Percentiles rank a stretch among this genome's conserved stretches.
Conservation (phyloP, 2,888 invertebrate species). For the Halictus ligatus region DNA sequence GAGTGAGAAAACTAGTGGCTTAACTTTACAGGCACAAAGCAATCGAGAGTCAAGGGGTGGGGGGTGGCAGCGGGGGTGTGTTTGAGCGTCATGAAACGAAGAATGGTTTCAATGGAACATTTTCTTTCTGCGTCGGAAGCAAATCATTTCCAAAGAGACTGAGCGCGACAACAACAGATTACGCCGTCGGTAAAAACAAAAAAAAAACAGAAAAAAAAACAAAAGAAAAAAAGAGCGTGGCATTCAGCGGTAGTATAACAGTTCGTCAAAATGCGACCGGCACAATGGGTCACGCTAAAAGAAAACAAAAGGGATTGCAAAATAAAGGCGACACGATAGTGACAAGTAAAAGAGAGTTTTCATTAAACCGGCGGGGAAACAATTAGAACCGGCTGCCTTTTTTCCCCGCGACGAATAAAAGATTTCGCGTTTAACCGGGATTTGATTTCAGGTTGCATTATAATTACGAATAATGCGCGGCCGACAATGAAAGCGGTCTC, state of each 20-base stretch:
- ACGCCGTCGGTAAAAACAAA: slow-evolving; percentile 23
- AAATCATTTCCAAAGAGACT: slow-evolving; percentile 49
- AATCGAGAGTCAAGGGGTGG: background rate
- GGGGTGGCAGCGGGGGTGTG: background rate
- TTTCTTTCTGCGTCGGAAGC: slow-evolving; percentile 39
- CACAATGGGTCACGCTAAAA: slow-evolving; percentile 42
- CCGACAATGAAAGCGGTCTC: background rate
- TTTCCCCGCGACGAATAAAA: background rate
- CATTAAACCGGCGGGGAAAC: slow-evolving; percentile 41
- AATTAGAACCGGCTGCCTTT: slow-evolving; percentile 24
- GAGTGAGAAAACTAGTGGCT: background rate
- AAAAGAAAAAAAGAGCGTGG: slow-evolving; percentile 14
- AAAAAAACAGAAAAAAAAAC: background rate
- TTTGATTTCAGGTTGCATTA: background rate
- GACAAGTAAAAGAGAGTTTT: slow-evolving; percentile 35
- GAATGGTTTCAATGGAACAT: slow-evolving; percentile 27
- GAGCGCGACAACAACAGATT: slow-evolving; percentile 25
- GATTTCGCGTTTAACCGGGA: slow-evolving; percentile 12
- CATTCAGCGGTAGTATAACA: slow-evolving; percentile 47
- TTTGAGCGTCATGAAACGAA: slow-evolving; percentile 11
- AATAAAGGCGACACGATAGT: slow-evolving; percentile 41
- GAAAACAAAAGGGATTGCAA: slow-evolving; percentile 41
- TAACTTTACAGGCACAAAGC: background rate
- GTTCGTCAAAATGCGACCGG: slow-evolving; percentile 45
- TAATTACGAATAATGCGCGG: background rate